A percentile compares a stretch with the other conserved stretches of the same genome.
phyloP scores from a whole-genome alignment of 30 jellyfish, hydroid and myxozoan genomes.

The Hydra vulgaris region DNA sequence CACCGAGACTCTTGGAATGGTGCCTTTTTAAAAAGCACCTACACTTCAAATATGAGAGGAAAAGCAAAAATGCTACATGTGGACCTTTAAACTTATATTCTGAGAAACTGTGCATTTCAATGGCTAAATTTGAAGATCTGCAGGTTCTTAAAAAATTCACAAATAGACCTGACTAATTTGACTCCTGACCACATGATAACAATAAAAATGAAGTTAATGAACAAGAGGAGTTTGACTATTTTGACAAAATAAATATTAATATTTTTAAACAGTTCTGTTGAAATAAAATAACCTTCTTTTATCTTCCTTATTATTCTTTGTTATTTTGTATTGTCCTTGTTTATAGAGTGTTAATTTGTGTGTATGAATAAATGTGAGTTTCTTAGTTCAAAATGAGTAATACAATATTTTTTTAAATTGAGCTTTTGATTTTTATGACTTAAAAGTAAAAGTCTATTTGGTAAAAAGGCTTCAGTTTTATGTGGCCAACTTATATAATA shows the following conservation, averaged over 20 bases:
- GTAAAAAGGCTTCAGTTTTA: neutral
- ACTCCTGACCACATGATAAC: neutral
- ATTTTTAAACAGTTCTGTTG: neutral
- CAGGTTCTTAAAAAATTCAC: neutral
- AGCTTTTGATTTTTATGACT: neutral
- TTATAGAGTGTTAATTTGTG: neutral
- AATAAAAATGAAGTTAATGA: neutral
- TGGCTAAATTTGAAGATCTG: neutral
- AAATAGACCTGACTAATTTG: neutral
- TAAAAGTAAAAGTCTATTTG: neutral
- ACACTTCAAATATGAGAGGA: neutral
- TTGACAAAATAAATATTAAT: neutral
- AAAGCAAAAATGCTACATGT: neutral
- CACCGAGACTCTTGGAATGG: neutral
- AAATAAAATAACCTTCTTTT: neutral
- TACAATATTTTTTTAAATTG: neutral
- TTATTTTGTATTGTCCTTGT: neutral
- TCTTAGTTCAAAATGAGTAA: neutral
- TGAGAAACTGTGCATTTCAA: neutral
- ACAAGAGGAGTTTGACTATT: neutral
- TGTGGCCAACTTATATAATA: neutral
- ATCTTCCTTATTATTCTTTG: neutral
- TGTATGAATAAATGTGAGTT: neutral
- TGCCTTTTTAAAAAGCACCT: neutral
- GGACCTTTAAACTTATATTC: neutral